Percentiles rank a stretch among this genome's conserved stretches.
These are phyloP conservation scores for Eupsittula cactorum DNA, from an alignment of 2,113 vertebrate species.

Conservation along the genomic window DNA sequence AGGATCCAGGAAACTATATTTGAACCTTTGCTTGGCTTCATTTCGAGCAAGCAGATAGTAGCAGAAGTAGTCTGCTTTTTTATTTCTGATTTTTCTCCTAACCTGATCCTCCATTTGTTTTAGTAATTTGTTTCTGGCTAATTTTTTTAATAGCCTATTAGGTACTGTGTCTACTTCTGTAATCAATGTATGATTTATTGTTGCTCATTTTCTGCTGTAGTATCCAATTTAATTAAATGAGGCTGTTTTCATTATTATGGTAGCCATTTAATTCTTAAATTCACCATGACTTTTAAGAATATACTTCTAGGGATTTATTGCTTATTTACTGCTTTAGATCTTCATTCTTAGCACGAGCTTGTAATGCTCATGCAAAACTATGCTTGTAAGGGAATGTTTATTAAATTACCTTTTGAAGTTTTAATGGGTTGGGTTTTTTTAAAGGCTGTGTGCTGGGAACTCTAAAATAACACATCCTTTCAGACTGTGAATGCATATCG, in stretches of 20 bases:
- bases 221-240: not conserved
- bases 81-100: not conserved
- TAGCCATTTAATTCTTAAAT: conserved; percentile 21
- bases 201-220: not conserved
- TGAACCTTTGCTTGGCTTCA: not conserved
- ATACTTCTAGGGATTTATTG: not conserved
- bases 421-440: not conserved
- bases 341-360: not conserved
- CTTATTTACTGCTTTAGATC: not conserved
- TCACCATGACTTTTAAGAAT: not conserved
- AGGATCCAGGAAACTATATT: not conserved
- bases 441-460: not conserved
- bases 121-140: conserved; percentile 2
- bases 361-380: not conserved
- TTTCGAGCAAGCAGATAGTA: not conserved
- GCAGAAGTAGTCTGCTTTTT: not conserved
- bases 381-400: not conserved
- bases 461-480: conserved; percentile 41
- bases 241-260: not conserved
- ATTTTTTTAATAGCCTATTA: conserved; percentile 8
- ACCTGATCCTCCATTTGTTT: not conserved
- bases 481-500: conserved; percentile 7
- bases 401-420: conserved; percentile 6
- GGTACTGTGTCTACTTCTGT: not conserved
- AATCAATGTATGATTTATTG: not conserved